Base-by-base conservation (phyloP, 2,797 vertebrate genomes). In the Sparus aurata region DNA sequence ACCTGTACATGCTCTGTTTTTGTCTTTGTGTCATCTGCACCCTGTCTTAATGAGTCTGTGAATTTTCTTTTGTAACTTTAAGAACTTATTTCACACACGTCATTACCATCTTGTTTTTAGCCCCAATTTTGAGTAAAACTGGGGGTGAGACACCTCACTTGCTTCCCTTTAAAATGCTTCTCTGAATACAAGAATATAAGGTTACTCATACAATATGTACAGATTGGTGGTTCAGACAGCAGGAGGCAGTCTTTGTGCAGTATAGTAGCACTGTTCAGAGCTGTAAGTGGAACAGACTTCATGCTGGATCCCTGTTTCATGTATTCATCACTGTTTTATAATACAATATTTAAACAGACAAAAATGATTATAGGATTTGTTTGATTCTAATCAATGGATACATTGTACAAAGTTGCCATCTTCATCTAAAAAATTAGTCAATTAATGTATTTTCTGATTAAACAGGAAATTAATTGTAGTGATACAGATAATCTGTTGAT, bases 221-320 rank as follows among this genome's bases (percentile, higher is more conserved):
- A 59, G 34, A 17, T 57, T 57, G 13, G 65, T 17, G 45, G 15
- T 60, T 68, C 3, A 54, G 64, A 72, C 90, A 86, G 80, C 61
- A 90, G 90, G 84, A 73, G 85, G 88, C 85, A 85, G 68, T 82
- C 23, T 85, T 73, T 63, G 55, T 55, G 8, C 62, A 73, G 23
- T 23, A 41, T 27, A 63, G 58, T 20, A 11, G 25, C 11, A 3
- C 41, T 50, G 15, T 47, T 9, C 2, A 20, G 54, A 54, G 41
- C 27, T 72, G 45, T 5, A 30, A 46, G 12, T 27, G 47, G 50
- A 52, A 43, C 25, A 30, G 43, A 58, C 30, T 23, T 64, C 22
- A 60, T 55, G 46, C 12, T 65, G 18, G 3, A 9, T 38, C 18
- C 52, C 38, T 11, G 12, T 66, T 18, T 79, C 20, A 16, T 62